Evolutionary conservation across 1,140 invertebrate species (phyloP), one percentile per base, ranked within the genome.

Genomic region (Drosophila rhopaloa): DNA sequence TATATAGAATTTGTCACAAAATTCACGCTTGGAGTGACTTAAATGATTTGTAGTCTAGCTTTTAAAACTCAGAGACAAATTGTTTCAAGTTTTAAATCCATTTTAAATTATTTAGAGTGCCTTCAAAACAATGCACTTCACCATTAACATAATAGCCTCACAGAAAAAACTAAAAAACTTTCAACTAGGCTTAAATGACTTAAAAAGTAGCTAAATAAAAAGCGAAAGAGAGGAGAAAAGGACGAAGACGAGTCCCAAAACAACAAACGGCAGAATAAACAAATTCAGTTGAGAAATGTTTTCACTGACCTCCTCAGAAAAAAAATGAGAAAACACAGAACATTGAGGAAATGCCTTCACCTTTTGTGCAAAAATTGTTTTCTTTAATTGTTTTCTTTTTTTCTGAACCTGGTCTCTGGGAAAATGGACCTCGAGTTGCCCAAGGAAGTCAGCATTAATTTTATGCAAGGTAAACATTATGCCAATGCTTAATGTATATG

Each of bases 381-480:
- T 76, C 72, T 59, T 76, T 76, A 76, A 76, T 76, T 76, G 73
- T 76, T 76, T 76, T 44, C 54, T 57, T 51, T 72, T 56, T 66
- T 65, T 53, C 11, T 3, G 41, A 9, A 13, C 27, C 41, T 16
- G 35, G 37, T 16, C 37, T 0, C 19, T 53, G 40, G 19, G 10
- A 50, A 51, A 50, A 66, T 16, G 37, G 50, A 40, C 63, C 43
- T 40, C 27, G 16, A 76, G 8, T 35, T 24, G 29, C 46, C 35
- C 53, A 57, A 51, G 41, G 63, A 76, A 66, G 54, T 53, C 47
- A 29, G 72, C 47, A 76, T 76, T 76, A 76, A 76, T 76, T 76
- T 76, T 76, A 76, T 76, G 72, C 73, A 65, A 67, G 72, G 61
- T 76, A 76, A 43, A 76, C 73, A 76, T 76, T 67, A 67, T 76